Evolutionary conservation across 2,888 invertebrate genomes (phyloP), one percentile per base, ranked within the genome.

Genomic region (Piscicola geometra): DNA sequence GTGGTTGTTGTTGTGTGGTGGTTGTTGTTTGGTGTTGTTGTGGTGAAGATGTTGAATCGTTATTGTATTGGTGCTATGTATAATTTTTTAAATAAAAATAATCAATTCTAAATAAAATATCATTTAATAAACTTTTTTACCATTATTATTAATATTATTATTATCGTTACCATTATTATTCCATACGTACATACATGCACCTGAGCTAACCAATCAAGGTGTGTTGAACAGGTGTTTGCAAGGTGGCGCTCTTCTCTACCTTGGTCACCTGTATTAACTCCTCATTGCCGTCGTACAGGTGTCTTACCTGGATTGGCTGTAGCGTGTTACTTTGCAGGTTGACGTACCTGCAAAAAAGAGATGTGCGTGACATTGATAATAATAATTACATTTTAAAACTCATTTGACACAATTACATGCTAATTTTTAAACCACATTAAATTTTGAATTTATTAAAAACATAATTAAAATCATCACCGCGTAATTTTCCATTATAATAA

Each of bases 201-300:
- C n/a, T n/a, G n/a, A n/a, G 30, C n/a, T 36, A 1, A 25, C 52
- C 41, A 28, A 73, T 32, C 64, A 30, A 64, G 15, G n/a, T 56
- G 35, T 5, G 35, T 33, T 5, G 36, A 28, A 9, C n/a, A 25
- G 5, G 60, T 56, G 60, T n/a, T 15, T 25, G 3, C n/a, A n/a
- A 15, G 80, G n/a, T 81, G 77, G 75, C 80, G 79, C 78, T 75
- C 76, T 56, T 79, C 71, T 52, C 79, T 76, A 28, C 78, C 64
- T 18, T 78, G 70, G 64, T 90, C 41, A 41, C 41, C 41, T 41
- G 41, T 41, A 41, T 41, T 72, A 80, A 81, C 15, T 81, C 79
- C 28, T 78, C 79, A 74, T 83, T 82, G 36, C 91, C 90, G 81
- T 92, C 91, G 81, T 89, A 90, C 35, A 91, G 87, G 81, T 89